Percentiles rank a stretch among this genome's conserved stretches.
phyloP scores from a whole-genome alignment of 2,888 invertebrate genomes.

The Andrena marginata region DNA sequence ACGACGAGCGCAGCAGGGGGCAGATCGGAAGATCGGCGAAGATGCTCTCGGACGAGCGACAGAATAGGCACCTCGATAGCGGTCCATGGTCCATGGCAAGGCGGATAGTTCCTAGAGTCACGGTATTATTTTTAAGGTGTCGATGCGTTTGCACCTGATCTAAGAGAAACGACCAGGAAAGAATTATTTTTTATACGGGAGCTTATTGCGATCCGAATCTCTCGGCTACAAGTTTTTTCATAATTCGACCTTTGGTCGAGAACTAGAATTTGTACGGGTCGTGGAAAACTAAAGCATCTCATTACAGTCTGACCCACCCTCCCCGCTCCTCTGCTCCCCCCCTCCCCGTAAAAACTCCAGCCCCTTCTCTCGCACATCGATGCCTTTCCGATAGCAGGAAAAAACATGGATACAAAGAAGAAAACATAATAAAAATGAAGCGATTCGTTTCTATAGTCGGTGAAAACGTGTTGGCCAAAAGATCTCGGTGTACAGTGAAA shows the following conservation, averaged over 20 bases:
- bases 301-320: constrained; percentile 9
- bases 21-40: constrained; percentile 6
- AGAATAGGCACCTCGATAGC: constrained; percentile 56
- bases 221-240: constrained; percentile 35
- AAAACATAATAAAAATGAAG: constrained; percentile 17
- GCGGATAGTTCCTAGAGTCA: constrained; percentile 84
- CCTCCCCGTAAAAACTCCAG: background rate
- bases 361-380: constrained; percentile 30
- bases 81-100: constrained; percentile 73
- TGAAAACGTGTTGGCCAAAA: constrained; percentile 78
- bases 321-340: background rate
- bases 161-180: constrained; percentile 61
- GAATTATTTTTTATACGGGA: constrained; percentile 65
- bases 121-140: constrained; percentile 83
- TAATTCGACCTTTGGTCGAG: constrained; percentile 37
- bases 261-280: constrained; percentile 26
- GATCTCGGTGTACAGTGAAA: constrained; percentile 83
- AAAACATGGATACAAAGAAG: background rate
- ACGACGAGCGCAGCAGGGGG: constrained; percentile 4
- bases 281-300: constrained; percentile 31
- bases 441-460: constrained; percentile 53
- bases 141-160: constrained; percentile 79
- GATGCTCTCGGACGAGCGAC: background rate
- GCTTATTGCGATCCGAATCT: constrained; percentile 46
- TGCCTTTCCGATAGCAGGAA: constrained; percentile 16